Evolutionary conservation across 2,113 vertebrate species (phyloP).

Genomic region (Gymnocephalus cernua): DNA sequence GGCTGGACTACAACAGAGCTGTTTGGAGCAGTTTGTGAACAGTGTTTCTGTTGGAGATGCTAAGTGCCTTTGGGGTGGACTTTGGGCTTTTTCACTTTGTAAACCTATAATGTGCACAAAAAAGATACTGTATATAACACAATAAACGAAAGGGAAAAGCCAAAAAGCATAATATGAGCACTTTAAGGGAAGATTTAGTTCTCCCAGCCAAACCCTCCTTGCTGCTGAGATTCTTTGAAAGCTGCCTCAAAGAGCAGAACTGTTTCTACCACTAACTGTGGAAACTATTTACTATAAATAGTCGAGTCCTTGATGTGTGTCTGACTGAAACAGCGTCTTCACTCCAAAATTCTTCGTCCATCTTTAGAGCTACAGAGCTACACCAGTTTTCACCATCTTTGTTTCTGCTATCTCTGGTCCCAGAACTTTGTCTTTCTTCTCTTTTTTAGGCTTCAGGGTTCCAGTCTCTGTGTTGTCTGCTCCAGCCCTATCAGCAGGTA

Average conservation of each 20-base stretch:
- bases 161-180: too few relatives aligned
- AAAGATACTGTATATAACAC: too few relatives aligned
- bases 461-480: background rate
- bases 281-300: conserved; percentile 18
- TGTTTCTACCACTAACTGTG: background rate
- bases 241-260: background rate
- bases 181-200: background rate
- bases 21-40: too few relatives aligned
- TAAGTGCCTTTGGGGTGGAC: too few relatives aligned
- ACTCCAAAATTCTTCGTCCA: background rate
- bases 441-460: too few relatives aligned
- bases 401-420: background rate
- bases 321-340: background rate
- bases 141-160: too few relatives aligned
- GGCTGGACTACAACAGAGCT: too few relatives aligned
- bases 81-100: too few relatives aligned
- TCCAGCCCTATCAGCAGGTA: background rate
- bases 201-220: background rate
- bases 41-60: too few relatives aligned
- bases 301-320: background rate
- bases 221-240: background rate
- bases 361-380: background rate
- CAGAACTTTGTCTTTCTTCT: background rate
- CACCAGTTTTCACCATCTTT: background rate
- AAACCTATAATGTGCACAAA: too few relatives aligned